Conservation (phyloP, 2,888 invertebrate genomes). For the Acleris laterana region DNA sequence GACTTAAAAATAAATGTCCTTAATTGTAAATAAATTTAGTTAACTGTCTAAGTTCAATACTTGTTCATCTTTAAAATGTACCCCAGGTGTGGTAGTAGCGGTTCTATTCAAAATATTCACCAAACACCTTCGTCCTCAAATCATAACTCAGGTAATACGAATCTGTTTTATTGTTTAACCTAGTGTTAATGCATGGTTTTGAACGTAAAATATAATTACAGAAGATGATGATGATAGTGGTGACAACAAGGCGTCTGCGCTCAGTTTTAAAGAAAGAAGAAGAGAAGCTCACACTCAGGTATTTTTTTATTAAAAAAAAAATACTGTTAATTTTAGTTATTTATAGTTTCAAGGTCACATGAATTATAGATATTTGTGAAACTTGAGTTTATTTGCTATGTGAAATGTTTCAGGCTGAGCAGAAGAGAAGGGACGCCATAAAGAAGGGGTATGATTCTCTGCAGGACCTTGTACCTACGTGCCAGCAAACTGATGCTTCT, state of each 20-base stretch:
- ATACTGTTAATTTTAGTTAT: background rate
- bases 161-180: slow-evolving; percentile 11
- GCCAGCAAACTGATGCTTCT: slow-evolving; percentile 95
- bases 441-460: slow-evolving; percentile 98
- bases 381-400: background rate
- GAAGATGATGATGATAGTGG: slow-evolving; percentile 87
- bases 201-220: slow-evolving; percentile 48
- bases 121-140: slow-evolving; percentile 92
- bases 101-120: slow-evolving; percentile 89
- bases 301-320: slow-evolving; percentile 12
- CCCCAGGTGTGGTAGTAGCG: slow-evolving; percentile 90
- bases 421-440: slow-evolving; percentile 97
- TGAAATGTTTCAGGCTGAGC: slow-evolving; percentile 90
- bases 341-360: background rate
- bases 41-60: slow-evolving; percentile 6
- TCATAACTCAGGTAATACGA: slow-evolving; percentile 88
- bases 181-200: slow-evolving; percentile 18
- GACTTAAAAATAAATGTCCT: slow-evolving; percentile 21
- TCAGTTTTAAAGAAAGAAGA: slow-evolving; percentile 96
- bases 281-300: slow-evolving; percentile 95
- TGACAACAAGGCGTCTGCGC: slow-evolving; percentile 84
- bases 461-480: slow-evolving; percentile 96
- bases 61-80: slow-evolving; percentile 73
- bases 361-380: background rate
- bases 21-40: slow-evolving; percentile 30